Percentiles rank a stretch among this genome's conserved stretches.
Conservation (phyloP, 2,888 invertebrate species). For the Tenthredo scrophulariae region DNA sequence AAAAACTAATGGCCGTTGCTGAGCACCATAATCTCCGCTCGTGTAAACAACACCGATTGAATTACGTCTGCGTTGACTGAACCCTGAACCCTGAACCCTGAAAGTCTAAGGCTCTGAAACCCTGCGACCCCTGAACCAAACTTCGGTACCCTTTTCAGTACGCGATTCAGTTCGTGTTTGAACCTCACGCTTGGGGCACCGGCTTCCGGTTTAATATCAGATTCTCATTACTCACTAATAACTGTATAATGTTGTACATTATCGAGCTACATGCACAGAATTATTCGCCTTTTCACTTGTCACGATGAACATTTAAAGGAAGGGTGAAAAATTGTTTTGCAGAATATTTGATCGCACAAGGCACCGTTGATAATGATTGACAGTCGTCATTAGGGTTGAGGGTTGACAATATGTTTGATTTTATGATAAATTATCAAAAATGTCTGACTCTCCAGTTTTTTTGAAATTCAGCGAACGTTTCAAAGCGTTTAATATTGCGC, state of each 20-base stretch:
- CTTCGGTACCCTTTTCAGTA: constrained; percentile 3
- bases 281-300: background rate
- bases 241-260: background rate
- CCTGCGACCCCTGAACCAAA: constrained; percentile 39
- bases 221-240: background rate
- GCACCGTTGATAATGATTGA: background rate
- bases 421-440: background rate
- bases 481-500: background rate
- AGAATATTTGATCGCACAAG: background rate
- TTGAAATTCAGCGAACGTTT: background rate
- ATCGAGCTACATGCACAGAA: background rate
- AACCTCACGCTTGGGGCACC: constrained; percentile 19
- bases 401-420: background rate
- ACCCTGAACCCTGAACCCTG: constrained; percentile 40
- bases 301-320: background rate
- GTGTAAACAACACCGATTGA: constrained; percentile 60
- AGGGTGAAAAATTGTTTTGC: background rate
- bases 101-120: background rate
- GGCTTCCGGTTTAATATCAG: constrained; percentile 7
- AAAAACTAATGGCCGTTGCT: background rate
- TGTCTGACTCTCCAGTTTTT: background rate
- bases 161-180: background rate
- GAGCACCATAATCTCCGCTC: constrained; percentile 25
- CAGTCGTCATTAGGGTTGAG: background rate
- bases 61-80: constrained; percentile 55